Conservation (phyloP, 2,113 vertebrate genomes). For the Rattus norvegicus region DNA sequence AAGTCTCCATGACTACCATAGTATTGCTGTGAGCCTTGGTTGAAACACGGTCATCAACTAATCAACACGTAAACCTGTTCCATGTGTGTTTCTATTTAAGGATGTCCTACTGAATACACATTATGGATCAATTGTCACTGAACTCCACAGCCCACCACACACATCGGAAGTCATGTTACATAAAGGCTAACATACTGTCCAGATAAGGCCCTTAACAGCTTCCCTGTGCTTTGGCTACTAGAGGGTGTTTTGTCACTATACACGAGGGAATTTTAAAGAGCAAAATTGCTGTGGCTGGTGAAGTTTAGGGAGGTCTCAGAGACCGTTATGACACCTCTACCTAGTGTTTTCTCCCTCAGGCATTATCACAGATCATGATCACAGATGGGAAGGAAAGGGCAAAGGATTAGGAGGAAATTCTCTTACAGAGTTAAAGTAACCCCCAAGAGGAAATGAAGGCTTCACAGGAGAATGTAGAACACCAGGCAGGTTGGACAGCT, state of each 20-base stretch:
- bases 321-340: not conserved
- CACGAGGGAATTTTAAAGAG: not conserved
- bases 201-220: not conserved
- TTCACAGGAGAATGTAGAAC: not conserved
- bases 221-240: not conserved
- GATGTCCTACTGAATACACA: not conserved
- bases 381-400: accelerated
- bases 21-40: not conserved
- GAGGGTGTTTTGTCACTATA: not conserved
- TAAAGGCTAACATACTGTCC: not conserved
- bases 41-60: not conserved
- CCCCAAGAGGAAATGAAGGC: not conserved
- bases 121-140: not conserved
- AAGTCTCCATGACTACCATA: not conserved
- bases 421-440: not conserved
- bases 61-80: not conserved
- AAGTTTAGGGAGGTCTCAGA: not conserved
- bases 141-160: not conserved
- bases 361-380: not conserved
- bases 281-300: not conserved
- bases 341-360: not conserved
- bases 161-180: not conserved
- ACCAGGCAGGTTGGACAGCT: not conserved
- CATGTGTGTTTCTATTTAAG: not conserved
- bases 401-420: not conserved